Evolutionary conservation across 2,797 vertebrate species (phyloP).

Genomic region (Lagodon rhomboides): DNA sequence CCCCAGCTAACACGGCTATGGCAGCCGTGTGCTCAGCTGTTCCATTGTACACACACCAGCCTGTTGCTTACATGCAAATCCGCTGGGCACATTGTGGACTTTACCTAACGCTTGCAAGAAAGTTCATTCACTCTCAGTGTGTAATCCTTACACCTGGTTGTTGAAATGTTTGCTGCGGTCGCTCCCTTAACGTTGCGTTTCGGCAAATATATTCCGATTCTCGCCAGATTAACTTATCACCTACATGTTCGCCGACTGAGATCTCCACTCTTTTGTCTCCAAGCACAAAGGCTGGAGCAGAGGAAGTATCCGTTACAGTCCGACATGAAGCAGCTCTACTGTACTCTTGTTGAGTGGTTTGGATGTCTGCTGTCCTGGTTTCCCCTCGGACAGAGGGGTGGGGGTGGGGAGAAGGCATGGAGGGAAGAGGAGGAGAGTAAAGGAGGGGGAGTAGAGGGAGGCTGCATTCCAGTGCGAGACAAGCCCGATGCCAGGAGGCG

Average conservation of each 20-base stretch:
- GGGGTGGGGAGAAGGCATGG: slow-evolving; percentile 2
- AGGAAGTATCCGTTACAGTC: slow-evolving; percentile 31
- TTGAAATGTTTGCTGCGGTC: slow-evolving; percentile 16
- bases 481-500: slow-evolving; percentile 71
- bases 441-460: slow-evolving; percentile 52
- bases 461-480: slow-evolving; percentile 73
- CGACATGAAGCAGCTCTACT: slow-evolving; percentile 32
- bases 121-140: slow-evolving; percentile 17
- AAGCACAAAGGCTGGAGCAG: slow-evolving; percentile 3
- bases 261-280: slow-evolving; percentile 32
- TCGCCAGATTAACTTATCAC: background rate
- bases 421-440: slow-evolving; percentile 27
- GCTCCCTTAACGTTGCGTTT: background rate
- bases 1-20: slow-evolving; percentile 41
- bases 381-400: slow-evolving; percentile 54
- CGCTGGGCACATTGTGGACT: slow-evolving; percentile 20
- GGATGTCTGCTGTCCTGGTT: slow-evolving; percentile 66
- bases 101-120: slow-evolving; percentile 6
- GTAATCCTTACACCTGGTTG: slow-evolving; percentile 33
- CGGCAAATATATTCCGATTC: background rate
- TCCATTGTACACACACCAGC: slow-evolving; percentile 53
- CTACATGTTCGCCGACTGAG: background rate
- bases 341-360: slow-evolving; percentile 28
- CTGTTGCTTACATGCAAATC: slow-evolving; percentile 63
- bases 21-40: slow-evolving; percentile 77